phyloP scores from a whole-genome alignment of 2,888 invertebrate genomes.

The Apomyelois bistriatella region DNA sequence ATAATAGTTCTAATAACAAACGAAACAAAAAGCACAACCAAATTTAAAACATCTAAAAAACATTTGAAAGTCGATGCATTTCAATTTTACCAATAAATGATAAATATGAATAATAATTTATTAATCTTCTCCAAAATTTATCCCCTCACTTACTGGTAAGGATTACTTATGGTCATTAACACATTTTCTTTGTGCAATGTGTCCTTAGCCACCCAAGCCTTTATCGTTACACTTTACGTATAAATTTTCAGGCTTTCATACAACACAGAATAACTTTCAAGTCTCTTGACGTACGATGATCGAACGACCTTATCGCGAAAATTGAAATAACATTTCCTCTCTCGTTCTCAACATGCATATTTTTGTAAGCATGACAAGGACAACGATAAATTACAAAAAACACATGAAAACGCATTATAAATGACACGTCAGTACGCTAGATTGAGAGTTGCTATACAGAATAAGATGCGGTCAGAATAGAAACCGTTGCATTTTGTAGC shows the following conservation, averaged over 20 bases:
- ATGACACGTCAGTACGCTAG: neutral
- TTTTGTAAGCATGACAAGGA: neutral
- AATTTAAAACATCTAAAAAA: no score
- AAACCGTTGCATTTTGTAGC: no score
- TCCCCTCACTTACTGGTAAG: no score
- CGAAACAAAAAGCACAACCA: no score
- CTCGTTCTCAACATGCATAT: neutral
- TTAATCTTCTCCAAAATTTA: no score
- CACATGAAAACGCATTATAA: neutral
- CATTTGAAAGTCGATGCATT: no score
- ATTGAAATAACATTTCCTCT: slow-evolving; percentile 1
- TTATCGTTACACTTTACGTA: neutral
- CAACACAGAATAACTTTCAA: slow-evolving; percentile 4
- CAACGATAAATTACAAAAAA: neutral
- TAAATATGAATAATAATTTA: no score
- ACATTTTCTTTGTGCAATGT: neutral
- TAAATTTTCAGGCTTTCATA: slow-evolving; percentile 5
- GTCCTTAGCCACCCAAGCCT: neutral
- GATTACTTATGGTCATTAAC: no score
- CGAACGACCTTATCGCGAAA: slow-evolving; percentile 3
- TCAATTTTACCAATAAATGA: no score
- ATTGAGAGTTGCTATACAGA: neutral
- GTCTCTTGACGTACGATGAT: slow-evolving; percentile 11
- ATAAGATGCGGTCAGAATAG: neutral
- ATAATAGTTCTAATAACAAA: no score